Conservation (phyloP, 2,113 vertebrate species). For the Pluvianellus socialis region DNA sequence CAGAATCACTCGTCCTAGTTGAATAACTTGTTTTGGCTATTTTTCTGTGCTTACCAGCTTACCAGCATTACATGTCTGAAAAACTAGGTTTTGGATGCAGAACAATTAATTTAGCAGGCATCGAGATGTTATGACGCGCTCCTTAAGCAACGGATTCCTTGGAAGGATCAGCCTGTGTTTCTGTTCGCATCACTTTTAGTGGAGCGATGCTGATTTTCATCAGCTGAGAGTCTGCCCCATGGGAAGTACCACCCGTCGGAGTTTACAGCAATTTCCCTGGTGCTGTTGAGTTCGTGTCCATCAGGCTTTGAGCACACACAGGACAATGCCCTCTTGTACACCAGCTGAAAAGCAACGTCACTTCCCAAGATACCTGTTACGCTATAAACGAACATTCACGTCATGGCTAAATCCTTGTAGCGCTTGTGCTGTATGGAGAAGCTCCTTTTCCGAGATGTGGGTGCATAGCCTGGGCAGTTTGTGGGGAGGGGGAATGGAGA, state of each 20-base stretch:
- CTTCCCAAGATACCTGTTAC: not conserved
- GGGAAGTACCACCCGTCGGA: not conserved
- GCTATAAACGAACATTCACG: not conserved
- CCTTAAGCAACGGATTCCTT: not conserved
- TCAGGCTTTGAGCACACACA: not conserved
- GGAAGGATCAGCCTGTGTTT: not conserved
- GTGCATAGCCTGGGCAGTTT: not conserved
- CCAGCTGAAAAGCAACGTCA: not conserved
- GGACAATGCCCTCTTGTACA: not conserved
- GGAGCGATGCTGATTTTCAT: not conserved
- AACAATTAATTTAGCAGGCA: not conserved
- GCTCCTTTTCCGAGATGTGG: not conserved
- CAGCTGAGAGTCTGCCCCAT: not conserved
- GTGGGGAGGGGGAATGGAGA: not conserved
- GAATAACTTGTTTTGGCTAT: not conserved
- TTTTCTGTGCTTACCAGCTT: rapidly evolving
- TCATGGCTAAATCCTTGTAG: not conserved
- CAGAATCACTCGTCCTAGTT: not conserved
- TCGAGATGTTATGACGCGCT: not conserved
- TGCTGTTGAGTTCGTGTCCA: not conserved
- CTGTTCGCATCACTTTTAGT: not conserved
- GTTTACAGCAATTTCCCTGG: not conserved
- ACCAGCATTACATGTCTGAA: not conserved
- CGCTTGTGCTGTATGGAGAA: not conserved
- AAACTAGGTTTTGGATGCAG: not conserved